Evolutionary conservation across 1,140 invertebrate species (phyloP), one percentile per base, ranked within the genome.

Genomic region (Melitaea cinxia): DNA sequence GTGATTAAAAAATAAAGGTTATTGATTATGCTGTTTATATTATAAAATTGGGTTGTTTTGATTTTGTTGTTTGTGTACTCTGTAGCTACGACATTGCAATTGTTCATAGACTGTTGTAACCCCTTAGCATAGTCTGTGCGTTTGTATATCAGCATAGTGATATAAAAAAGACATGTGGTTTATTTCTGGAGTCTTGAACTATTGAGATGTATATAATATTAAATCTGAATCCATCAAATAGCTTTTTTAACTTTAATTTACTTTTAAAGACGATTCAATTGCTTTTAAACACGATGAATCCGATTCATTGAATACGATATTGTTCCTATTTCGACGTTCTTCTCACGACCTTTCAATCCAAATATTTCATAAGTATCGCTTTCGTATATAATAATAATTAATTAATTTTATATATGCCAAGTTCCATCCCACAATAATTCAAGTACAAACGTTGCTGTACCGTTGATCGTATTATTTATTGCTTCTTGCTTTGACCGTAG

Each of bases 401-500:
- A 47, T 58, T 58, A 47, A 49, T 58, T 26, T 45, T 58, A 58
- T 58, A 30, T 49, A 58, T 28, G 39, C 37, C 35, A 42, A 23
- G 55, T n/a, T 47, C 39, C 55, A 39, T 57, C 55, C 39, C 55
- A 57, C 15, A 57, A 47, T 45, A 57, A 57, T 15, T 57, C 37
- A 57, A 47, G 24, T 42, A 15, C 47, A 57, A 57, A 53, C 50
- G 24, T 30, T 57, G 26, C 37, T 57, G 15, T 26, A 45, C 55
- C 55, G 55, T 57, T 57, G 55, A 57, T 57, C 55, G 39, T 39
- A 17, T 57, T 57, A 57, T 57, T 57, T 57, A 57, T 57, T 45
- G 23, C 37, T 14, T 45, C 15, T 54, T 50, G 17, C 52, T 57
- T 24, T 39, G 37, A 39, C 55, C 37, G 37, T 39, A 24, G 10